These are phyloP conservation scores for Vultur gryphus DNA, from an alignment of 2,797 vertebrate genomes.

Conservation along the genomic window DNA sequence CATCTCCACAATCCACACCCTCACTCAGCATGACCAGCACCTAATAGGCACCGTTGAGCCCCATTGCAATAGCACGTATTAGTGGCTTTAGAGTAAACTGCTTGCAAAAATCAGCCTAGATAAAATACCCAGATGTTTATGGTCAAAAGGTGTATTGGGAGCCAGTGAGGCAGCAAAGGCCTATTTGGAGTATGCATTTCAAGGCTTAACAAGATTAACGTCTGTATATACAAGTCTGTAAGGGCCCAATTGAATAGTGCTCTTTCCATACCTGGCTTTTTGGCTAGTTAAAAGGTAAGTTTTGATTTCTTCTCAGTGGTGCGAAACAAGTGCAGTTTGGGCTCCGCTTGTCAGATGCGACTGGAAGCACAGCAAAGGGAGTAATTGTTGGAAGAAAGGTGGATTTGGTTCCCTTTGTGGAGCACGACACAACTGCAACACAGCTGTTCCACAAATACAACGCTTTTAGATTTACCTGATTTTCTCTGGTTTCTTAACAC, in stretches of 20 bases:
- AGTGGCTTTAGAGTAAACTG: slow-evolving; percentile 35
- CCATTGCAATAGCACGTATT: neutral
- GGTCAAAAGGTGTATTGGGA: slow-evolving; percentile 52
- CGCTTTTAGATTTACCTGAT: neutral
- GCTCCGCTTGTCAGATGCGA: neutral
- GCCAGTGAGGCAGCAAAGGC: slow-evolving; percentile 24
- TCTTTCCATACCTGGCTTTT: neutral
- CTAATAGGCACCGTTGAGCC: slow-evolving; percentile 6
- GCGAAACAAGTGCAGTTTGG: neutral
- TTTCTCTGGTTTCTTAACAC: neutral
- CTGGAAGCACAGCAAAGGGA: neutral
- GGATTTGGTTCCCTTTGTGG: neutral
- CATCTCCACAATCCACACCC: neutral
- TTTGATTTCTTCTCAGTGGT: neutral
- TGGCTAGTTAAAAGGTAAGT: neutral
- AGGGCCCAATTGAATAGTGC: neutral
- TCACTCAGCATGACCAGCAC: neutral
- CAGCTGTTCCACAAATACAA: neutral
- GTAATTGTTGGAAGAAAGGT: neutral
- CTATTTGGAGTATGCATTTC: neutral
- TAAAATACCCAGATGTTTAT: slow-evolving; percentile 61
- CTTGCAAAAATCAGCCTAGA: slow-evolving; percentile 32
- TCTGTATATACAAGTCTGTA: neutral
- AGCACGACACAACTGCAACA: neutral
- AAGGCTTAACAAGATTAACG: slow-evolving; percentile 24